These are phyloP conservation scores for Leucozona laternaria DNA, from an alignment of 2,888 invertebrate species.

Conservation along the genomic window DNA sequence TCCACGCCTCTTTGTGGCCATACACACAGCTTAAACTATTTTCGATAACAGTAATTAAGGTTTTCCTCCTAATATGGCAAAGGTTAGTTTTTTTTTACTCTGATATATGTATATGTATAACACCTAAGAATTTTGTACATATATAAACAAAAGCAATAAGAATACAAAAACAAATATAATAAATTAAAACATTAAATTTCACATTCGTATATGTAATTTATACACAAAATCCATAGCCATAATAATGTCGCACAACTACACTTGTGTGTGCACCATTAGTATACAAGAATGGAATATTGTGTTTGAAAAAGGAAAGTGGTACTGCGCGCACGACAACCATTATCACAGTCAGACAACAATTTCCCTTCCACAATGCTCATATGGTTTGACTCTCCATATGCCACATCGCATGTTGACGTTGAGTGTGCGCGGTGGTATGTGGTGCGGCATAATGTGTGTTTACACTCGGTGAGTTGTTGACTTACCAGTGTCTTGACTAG, in stretches of 20 bases:
- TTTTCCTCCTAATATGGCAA: slow-evolving; percentile 9
- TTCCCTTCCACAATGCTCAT: slow-evolving; percentile 69
- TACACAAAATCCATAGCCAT: slow-evolving; percentile 48
- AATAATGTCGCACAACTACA: slow-evolving; percentile 14
- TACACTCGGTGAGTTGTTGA: slow-evolving; percentile 59
- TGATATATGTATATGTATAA: no score
- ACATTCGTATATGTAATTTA: slow-evolving; percentile 19
- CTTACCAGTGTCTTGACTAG: slow-evolving; percentile 45
- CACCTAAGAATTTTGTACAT: slow-evolving; percentile 1
- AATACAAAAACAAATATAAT: slow-evolving; percentile 2
- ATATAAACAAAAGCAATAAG: background rate
- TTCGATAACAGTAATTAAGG: background rate
- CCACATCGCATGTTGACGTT: slow-evolving; percentile 54
- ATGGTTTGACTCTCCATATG: slow-evolving; percentile 51
- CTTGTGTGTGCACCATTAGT: background rate
- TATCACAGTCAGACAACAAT: slow-evolving; percentile 67
- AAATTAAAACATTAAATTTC: slow-evolving; percentile 35
- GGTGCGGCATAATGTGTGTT: slow-evolving; percentile 50
- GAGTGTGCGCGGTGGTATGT: slow-evolving; percentile 24
- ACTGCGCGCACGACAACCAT: slow-evolving; percentile 60
- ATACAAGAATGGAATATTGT: slow-evolving; percentile 57
- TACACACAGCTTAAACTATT: background rate
- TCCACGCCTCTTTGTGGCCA: background rate
- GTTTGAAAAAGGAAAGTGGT: slow-evolving; percentile 71
- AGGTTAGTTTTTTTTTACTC: background rate